Evolutionary conservation across 2,888 invertebrate genomes (phyloP).

Genomic region (Euproctis similis): DNA sequence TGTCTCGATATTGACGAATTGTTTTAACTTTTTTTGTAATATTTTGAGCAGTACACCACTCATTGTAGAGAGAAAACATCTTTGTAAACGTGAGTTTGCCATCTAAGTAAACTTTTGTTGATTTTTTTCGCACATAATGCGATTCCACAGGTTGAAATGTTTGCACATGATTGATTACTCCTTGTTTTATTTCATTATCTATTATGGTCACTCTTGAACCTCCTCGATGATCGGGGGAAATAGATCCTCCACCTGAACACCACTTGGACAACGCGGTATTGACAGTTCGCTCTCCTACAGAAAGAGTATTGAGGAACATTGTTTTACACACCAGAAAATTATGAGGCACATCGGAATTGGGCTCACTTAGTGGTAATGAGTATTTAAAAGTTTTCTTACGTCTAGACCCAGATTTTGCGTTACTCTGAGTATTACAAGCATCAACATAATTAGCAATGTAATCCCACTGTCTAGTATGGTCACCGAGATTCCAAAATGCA

Average conservation of each 20-base stretch:
- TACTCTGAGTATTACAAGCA: no score
- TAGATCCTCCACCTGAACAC: constrained; percentile 5
- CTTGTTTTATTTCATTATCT: constrained; percentile 4
- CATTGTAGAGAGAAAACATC: constrained; percentile 12
- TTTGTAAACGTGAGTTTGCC: constrained; percentile 6
- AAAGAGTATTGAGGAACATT: constrained; percentile 6
- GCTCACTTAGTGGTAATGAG: constrained; percentile 7
- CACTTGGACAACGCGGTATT: constrained; percentile 10
- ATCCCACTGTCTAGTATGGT: constrained; percentile 5
- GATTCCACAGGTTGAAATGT: constrained; percentile 10
- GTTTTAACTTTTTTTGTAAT: constrained; percentile 9
- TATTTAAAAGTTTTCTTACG: constrained; percentile 3
- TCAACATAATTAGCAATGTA: constrained; percentile 1
- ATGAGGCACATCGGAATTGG: constrained; percentile 2
- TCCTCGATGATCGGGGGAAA: constrained; percentile 9
- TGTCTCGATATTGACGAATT: constrained; percentile 8
- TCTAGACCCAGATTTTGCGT: constrained; percentile 3
- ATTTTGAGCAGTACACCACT: constrained; percentile 8
- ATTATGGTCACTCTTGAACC: constrained; percentile 10
- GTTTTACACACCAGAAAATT: constrained; percentile 6
- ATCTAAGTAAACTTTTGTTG: constrained; percentile 11
- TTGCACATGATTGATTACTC: constrained; percentile 9
- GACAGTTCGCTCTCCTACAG: constrained; percentile 7
- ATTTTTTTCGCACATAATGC: constrained; percentile 10
- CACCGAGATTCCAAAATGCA: constrained; percentile 3